These are phyloP conservation scores for Leptocoma aspasia DNA, from an alignment of 2,113 vertebrate species.

Conservation along the genomic window DNA sequence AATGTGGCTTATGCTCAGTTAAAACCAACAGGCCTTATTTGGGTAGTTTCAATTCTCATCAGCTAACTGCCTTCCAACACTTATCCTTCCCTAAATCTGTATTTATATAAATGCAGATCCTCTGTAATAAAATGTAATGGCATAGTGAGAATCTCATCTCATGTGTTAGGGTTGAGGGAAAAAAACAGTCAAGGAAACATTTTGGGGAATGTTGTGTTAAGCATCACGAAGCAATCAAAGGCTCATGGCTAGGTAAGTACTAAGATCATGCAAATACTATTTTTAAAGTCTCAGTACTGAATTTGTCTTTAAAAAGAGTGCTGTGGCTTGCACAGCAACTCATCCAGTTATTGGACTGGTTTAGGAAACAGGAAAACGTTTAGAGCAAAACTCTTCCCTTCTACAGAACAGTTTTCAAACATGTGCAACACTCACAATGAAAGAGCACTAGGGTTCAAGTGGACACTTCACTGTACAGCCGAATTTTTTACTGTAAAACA, in stretches of 20 bases:
- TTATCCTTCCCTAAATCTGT: not conserved
- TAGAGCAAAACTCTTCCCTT: not conserved
- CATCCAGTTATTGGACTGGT: not conserved
- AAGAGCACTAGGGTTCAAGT: not conserved
- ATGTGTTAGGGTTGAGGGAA: no score
- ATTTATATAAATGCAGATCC: not conserved
- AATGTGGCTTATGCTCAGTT: not conserved
- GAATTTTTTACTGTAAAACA: not conserved
- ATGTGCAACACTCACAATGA: not conserved
- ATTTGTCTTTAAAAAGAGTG: conserved; percentile 10
- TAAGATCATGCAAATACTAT: not conserved
- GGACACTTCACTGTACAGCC: not conserved
- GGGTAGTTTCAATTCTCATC: not conserved
- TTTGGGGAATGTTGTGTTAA: not conserved
- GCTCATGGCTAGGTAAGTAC: not conserved
- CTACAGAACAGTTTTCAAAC: not conserved
- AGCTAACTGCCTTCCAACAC: not conserved
- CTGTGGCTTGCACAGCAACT: not conserved
- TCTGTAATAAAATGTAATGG: not conserved
- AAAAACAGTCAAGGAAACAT: not conserved
- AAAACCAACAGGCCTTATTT: not conserved
- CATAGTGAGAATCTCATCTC: not conserved
- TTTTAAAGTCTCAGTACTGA: not conserved
- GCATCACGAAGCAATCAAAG: not conserved
- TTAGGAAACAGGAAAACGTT: not conserved